These are phyloP conservation scores for Hypomesus transpacificus DNA, from an alignment of 2,113 vertebrate genomes.

Conservation along the genomic window DNA sequence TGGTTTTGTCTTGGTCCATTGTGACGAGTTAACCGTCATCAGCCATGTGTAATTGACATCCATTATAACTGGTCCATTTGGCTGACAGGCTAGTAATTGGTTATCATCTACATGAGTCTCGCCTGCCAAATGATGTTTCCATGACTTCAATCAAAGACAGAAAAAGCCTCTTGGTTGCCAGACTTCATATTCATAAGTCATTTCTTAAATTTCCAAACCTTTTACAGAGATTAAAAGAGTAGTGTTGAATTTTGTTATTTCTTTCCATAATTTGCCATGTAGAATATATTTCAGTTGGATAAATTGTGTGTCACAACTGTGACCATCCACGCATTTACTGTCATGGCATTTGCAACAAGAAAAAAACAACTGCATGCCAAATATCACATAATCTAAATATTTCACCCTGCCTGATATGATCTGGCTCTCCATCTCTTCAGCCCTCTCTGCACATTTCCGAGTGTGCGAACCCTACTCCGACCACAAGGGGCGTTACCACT, in stretches of 20 bases:
- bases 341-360: too few species aligned
- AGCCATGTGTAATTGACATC: slow-evolving; percentile 18
- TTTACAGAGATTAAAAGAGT: slow-evolving; percentile 1
- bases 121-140: slow-evolving; percentile 12
- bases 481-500: slow-evolving; percentile 93
- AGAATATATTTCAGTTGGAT: not conserved
- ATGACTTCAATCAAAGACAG: slow-evolving; percentile 26
- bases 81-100: slow-evolving; percentile 29
- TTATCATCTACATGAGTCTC: slow-evolving; percentile 25
- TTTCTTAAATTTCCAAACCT: not conserved
- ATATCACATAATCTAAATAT: not conserved
- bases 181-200: slow-evolving; percentile 3
- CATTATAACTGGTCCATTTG: slow-evolving; percentile 28
- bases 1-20: not conserved
- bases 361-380: not conserved
- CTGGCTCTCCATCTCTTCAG: slow-evolving; percentile 58
- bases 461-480: slow-evolving; percentile 97
- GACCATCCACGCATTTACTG: too few species aligned
- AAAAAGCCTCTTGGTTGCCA: slow-evolving; percentile 5
- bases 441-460: slow-evolving; percentile 85
- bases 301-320: not conserved
- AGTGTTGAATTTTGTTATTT: not conserved
- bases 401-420: not conserved
- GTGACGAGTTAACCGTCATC: slow-evolving; percentile 6
- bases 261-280: not conserved